Percentiles rank a stretch among this genome's conserved stretches.
phyloP scores from a whole-genome alignment of 2,797 vertebrate genomes.

The Coluber constrictor region DNA sequence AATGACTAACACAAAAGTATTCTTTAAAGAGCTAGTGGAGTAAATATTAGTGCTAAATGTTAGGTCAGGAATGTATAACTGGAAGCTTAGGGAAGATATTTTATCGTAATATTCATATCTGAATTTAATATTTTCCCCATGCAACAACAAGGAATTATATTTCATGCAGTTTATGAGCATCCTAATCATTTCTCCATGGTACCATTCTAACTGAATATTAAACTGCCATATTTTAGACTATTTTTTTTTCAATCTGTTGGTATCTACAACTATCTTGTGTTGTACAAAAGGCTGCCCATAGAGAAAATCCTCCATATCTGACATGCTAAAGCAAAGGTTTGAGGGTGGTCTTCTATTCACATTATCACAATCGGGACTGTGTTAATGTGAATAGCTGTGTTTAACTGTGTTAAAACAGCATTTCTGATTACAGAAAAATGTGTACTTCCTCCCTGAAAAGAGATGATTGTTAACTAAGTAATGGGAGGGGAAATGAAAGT shows the following conservation, averaged over 20 bases:
- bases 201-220: background rate
- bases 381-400: too few relatives aligned
- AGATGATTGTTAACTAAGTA: background rate
- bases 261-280: background rate
- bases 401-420: background rate
- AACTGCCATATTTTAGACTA: background rate
- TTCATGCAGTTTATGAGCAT: background rate
- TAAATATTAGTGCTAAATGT: background rate
- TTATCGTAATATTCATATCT: background rate
- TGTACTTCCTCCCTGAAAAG: background rate
- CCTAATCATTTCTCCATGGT: background rate
- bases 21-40: background rate
- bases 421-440: background rate
- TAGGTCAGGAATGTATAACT: background rate
- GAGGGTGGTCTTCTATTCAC: background rate
- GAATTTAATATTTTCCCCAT: background rate
- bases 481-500: background rate
- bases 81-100: background rate
- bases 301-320: background rate
- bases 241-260: background rate
- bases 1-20: background rate
- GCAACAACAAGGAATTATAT: background rate
- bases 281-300: background rate
- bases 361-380: background rate
- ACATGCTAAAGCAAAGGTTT: background rate